Evolutionary conservation across 2,113 vertebrate species (phyloP).

Genomic region (Tapirus terrestris): DNA sequence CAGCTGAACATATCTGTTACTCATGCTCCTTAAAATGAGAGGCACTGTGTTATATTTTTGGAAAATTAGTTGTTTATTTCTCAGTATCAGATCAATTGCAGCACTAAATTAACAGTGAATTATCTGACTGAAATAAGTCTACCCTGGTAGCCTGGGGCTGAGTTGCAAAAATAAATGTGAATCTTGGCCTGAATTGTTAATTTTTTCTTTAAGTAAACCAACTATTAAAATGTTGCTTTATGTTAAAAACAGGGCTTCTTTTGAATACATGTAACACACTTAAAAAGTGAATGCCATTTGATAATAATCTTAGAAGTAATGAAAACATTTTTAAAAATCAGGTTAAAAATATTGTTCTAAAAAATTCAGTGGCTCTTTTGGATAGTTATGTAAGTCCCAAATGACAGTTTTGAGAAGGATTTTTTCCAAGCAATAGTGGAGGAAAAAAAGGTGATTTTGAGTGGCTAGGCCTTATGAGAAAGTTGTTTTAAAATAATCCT

Average conservation of each 20-base stretch:
- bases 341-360: conserved; percentile 55
- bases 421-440: conserved; percentile 45
- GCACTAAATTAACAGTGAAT: conserved; percentile 78
- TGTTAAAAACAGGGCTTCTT: conserved; percentile 65
- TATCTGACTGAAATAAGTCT: conserved; percentile 71
- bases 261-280: conserved; percentile 49
- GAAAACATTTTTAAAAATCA: conserved; percentile 45
- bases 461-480: conserved; percentile 20
- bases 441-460: not conserved
- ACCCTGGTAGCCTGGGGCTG: conserved; percentile 59
- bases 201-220: conserved; percentile 72
- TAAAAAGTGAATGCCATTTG: conserved; percentile 57
- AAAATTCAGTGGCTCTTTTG: conserved; percentile 32
- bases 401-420: conserved; percentile 12
- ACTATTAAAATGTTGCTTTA: conserved; percentile 58
- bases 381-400: conserved; percentile 5
- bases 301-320: conserved; percentile 60
- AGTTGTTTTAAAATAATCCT: conserved; percentile 53
- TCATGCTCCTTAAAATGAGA: conserved; percentile 77
- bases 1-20: conserved; percentile 70
- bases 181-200: conserved; percentile 36
- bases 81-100: conserved; percentile 77
- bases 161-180: conserved; percentile 72
- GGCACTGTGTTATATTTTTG: conserved; percentile 80
- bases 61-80: conserved; percentile 85